A percentile compares a stretch with the other conserved stretches of the same genome.
Conservation (phyloP, 2,797 vertebrate species). For the Echiichthys vipera region DNA sequence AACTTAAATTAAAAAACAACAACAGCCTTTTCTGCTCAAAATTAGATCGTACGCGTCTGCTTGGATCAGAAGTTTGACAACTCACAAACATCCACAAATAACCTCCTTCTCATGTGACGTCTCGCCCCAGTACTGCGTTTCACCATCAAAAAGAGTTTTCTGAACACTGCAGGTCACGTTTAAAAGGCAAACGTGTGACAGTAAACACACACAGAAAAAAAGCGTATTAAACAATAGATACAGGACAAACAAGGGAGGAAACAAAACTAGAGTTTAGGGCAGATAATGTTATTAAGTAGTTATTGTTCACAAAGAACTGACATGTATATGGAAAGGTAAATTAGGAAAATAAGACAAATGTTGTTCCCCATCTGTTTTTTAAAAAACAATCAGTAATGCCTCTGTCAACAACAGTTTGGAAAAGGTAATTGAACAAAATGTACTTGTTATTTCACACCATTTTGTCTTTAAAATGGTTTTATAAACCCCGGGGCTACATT, state of each 20-base stretch:
- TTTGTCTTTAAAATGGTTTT: not conserved
- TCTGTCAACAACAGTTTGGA: not conserved
- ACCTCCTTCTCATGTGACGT: constrained; percentile 12
- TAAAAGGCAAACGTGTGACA: constrained; percentile 20
- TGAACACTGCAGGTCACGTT: constrained; percentile 21
- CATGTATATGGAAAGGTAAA: not conserved
- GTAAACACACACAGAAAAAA: not conserved
- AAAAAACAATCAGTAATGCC: not conserved
- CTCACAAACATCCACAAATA: not conserved
- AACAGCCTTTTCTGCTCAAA: not conserved
- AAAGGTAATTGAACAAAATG: not conserved
- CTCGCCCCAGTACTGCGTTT: constrained; percentile 6
- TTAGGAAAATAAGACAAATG: not conserved
- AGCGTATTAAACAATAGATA: not conserved
- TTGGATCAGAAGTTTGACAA: not conserved
- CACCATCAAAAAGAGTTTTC: constrained; percentile 21
- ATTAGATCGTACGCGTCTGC: not conserved
- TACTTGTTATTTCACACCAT: not conserved
- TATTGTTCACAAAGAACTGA: not conserved
- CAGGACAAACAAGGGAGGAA: not conserved
- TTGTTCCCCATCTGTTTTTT: not conserved
- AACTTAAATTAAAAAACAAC: not conserved
- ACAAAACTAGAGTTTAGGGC: not conserved
- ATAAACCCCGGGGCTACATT: not conserved
- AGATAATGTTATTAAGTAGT: constrained; percentile 1